Evolutionary conservation across 2,888 invertebrate genomes (phyloP), one percentile per base, ranked within the genome.

Genomic region (Parnassius orleans): DNA sequence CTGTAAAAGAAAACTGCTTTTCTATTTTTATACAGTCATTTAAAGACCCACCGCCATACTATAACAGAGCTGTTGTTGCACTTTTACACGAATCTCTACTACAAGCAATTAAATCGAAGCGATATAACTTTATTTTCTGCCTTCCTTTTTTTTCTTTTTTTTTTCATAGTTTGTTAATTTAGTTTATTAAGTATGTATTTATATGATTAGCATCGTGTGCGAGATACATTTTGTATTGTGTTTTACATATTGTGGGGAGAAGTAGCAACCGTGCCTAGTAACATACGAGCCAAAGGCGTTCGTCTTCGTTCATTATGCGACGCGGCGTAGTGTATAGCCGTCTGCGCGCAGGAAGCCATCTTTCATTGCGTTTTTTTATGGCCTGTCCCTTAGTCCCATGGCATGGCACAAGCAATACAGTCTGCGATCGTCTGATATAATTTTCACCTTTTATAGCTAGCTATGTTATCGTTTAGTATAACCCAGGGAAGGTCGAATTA

Each of bases 281-380:
- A 58, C 24, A 51, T 44, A 58, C 64, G 12, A 53, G 14, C 53
- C 44, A 51, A 42, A 54, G 44, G 11, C 43, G 44, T 57, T 43
- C 44, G 24, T 64, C 15, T 57, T 43, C 44, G 24, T 64, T 19
- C 60, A 33, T 33, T 33, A 33, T 33, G 33, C 33, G 33, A 33
- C 33, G 7, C 33, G 33, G 65, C 56, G 68, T 67, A 68, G 67
- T 58, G 57, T 68, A 63, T 70, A 70, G 68, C 72, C 74, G 77
- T 74, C 72, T 75, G 77, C 72, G 70, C 78, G 84, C 90, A 90
- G 90, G 90, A 90, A 90, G 81, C 85, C 86, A 87, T 90, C 87
- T 87, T 88, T 89, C 90, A 87, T 87, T 88, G 87, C 82, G 83
- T 89, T 90, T 88, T 88, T 90, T 90, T 88, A 85, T 83, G 83